Conservation (phyloP, 2,113 vertebrate genomes). For the Tupaia chinensis region DNA sequence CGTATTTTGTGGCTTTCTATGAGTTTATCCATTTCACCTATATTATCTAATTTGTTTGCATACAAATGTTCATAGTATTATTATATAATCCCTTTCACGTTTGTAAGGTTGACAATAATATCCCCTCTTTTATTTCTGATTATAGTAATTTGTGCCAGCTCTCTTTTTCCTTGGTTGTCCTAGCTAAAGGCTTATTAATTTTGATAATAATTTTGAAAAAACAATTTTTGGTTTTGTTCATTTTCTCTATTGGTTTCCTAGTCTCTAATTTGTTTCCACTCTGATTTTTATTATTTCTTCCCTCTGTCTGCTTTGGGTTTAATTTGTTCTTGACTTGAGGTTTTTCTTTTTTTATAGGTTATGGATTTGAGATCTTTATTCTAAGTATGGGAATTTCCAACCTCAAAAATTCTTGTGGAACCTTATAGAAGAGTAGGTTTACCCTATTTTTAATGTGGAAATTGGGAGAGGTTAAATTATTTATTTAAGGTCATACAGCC, state of each 20-base stretch:
- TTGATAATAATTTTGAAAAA: background rate
- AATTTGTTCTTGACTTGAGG: background rate
- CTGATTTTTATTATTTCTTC: background rate
- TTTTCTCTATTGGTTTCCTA: background rate
- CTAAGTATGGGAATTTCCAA: background rate
- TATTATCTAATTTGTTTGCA: background rate
- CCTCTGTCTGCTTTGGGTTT: background rate
- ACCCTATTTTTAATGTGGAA: background rate
- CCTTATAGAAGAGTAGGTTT: background rate
- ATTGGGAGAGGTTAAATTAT: background rate
- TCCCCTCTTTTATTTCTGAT: background rate
- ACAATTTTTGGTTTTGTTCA: background rate
- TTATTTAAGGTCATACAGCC: background rate
- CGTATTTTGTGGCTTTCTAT: background rate
- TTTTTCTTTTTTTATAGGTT: background rate
- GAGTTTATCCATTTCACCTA: background rate
- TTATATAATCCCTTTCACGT: background rate
- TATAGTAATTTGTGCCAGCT: background rate
- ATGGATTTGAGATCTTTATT: background rate
- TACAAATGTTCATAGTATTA: background rate
- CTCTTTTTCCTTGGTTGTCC: background rate
- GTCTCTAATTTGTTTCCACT: background rate
- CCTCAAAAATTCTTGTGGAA: background rate
- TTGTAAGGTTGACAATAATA: background rate
- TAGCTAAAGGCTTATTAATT: background rate